Conservation (phyloP, 2,797 vertebrate species). For the Bovichtus variegatus region DNA sequence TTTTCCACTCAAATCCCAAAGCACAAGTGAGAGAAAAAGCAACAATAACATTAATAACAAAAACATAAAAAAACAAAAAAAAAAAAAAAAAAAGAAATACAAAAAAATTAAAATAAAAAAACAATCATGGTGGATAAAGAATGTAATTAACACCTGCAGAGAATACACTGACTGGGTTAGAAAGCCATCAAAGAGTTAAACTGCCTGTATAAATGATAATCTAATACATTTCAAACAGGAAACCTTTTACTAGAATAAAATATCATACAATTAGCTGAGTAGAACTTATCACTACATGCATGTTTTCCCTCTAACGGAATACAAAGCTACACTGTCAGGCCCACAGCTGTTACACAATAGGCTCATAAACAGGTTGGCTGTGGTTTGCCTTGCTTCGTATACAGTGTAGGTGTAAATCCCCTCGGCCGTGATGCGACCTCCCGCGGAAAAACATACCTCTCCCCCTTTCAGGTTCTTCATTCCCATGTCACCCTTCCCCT, state of each 20-base stretch:
- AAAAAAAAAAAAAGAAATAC: conserved; percentile 60
- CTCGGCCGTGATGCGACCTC: conserved; percentile 21
- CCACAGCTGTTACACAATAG: conserved; percentile 52
- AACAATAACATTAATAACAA: conserved; percentile 81
- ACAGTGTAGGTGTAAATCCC: conserved; percentile 19
- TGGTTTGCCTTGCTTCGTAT: neutral
- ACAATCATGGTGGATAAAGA: conserved; percentile 60
- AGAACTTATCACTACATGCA: neutral
- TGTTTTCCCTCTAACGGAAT: conserved; percentile 19
- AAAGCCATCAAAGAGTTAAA: conserved; percentile 47
- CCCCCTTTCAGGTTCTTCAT: conserved; percentile 89
- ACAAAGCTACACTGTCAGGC: conserved; percentile 17
- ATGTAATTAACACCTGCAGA: conserved; percentile 66
- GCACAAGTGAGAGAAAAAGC: conserved; percentile 78
- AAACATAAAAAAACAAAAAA: conserved; percentile 71
- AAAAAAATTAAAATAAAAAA: conserved; percentile 65
- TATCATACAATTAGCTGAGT: conserved; percentile 38
- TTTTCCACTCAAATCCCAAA: conserved; percentile 82
- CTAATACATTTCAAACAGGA: conserved; percentile 51
- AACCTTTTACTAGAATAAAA: neutral
- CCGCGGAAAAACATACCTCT: conserved; percentile 80
- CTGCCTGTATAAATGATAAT: conserved; percentile 33
- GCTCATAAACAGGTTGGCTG: conserved; percentile 12
- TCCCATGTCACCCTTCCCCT: conserved; percentile 92
- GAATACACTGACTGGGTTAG: conserved; percentile 61